Percentiles rank a stretch among this genome's conserved stretches.
These are phyloP conservation scores for Dendrolimus pini DNA, from an alignment of 2,888 invertebrate genomes.

Conservation along the genomic window DNA sequence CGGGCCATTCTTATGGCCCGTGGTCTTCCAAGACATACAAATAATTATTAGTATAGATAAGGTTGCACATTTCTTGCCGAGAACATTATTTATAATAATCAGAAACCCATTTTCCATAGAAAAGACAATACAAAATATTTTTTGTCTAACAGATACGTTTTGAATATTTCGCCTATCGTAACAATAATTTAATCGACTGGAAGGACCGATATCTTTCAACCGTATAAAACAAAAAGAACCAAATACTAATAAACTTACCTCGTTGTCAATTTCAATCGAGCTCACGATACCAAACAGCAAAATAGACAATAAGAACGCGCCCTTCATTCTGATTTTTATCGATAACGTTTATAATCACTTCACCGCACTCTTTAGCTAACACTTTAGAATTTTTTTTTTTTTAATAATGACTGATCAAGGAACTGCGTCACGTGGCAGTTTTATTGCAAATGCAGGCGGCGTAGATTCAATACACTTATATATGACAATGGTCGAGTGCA, in stretches of 20 bases:
- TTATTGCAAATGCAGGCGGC: slow-evolving; percentile 56
- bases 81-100: too few relatives aligned
- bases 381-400: slow-evolving; percentile 9
- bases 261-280: slow-evolving; percentile 56
- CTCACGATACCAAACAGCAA: slow-evolving; percentile 57
- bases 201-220: too few relatives aligned
- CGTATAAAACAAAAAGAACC: too few relatives aligned
- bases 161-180: too few relatives aligned
- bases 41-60: too few relatives aligned
- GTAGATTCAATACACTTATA: slow-evolving; percentile 47
- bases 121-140: too few relatives aligned
- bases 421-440: slow-evolving; percentile 13
- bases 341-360: slow-evolving; percentile 31
- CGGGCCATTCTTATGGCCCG: too few relatives aligned
- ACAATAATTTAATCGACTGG: too few relatives aligned
- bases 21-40: too few relatives aligned
- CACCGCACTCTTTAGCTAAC: slow-evolving; percentile 35
- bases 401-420: slow-evolving; percentile 2
- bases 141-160: too few relatives aligned
- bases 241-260: slow-evolving; percentile 30
- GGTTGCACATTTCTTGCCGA: too few relatives aligned
- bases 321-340: slow-evolving; percentile 45
- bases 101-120: too few relatives aligned
- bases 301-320: slow-evolving; percentile 47
- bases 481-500: slow-evolving; percentile 45